Conservation (phyloP, 2,797 vertebrate genomes). For the Denticeps clupeoides region DNA sequence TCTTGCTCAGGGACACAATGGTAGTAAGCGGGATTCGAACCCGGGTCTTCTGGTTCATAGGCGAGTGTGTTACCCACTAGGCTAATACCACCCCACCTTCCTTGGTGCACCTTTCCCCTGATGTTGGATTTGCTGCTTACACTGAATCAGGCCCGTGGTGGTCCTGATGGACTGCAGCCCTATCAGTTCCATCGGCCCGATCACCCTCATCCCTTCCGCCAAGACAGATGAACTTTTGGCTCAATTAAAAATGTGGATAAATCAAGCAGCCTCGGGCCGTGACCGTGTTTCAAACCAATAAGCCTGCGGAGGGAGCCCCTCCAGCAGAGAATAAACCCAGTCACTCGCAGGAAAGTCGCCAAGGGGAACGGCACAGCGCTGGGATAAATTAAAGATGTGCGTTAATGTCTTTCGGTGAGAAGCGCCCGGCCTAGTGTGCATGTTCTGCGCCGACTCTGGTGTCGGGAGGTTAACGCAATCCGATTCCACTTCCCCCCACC, state of each 20-base stretch:
- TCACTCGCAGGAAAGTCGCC: not conserved
- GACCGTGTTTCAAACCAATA: slow-evolving; percentile 1
- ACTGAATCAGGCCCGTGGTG: too few relatives aligned
- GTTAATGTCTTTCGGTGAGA: not conserved
- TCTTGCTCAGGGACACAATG: too few relatives aligned
- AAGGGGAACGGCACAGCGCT: not conserved
- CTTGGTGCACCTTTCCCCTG: too few relatives aligned
- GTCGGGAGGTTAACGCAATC: slow-evolving; percentile 7
- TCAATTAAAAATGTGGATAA: not conserved
- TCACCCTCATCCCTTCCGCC: not conserved
- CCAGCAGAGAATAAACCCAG: not conserved
- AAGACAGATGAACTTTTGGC: not conserved
- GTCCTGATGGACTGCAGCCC: not conserved
- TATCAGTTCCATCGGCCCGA: not conserved
- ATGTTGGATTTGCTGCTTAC: too few relatives aligned
- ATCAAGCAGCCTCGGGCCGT: not conserved
- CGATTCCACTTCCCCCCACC: slow-evolving; percentile 3
- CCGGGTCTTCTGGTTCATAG: too few relatives aligned
- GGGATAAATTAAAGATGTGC: not conserved
- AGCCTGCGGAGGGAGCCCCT: not conserved
- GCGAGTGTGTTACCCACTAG: too few relatives aligned
- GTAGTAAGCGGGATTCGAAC: too few relatives aligned
- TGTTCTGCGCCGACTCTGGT: not conserved
- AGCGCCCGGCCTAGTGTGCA: not conserved
- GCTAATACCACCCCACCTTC: too few relatives aligned